A percentile compares a stretch with the other conserved stretches of the same genome.
These are phyloP conservation scores for Drosophila formosana DNA, from an alignment of 2,888 invertebrate species.

Conservation along the genomic window DNA sequence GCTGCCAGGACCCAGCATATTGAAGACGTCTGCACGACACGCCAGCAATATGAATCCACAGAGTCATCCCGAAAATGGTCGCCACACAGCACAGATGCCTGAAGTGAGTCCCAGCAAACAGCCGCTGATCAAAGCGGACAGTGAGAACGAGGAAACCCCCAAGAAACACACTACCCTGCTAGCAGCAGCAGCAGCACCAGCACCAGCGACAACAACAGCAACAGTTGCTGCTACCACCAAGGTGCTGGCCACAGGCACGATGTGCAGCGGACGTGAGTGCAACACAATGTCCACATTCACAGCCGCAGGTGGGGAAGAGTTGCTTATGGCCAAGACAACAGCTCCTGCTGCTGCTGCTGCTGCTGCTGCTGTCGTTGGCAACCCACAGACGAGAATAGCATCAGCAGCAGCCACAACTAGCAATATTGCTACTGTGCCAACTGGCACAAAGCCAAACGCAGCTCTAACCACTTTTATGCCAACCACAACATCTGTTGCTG, in stretches of 20 bases:
- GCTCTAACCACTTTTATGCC: slow-evolving; percentile 48
- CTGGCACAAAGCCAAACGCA: slow-evolving; percentile 55
- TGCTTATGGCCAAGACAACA: slow-evolving; percentile 21
- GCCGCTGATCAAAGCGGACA: slow-evolving; percentile 73
- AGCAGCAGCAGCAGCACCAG: slow-evolving; percentile 43
- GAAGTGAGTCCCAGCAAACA: slow-evolving; percentile 74
- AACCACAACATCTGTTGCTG: slow-evolving; percentile 33
- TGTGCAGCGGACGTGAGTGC: slow-evolving; percentile 81
- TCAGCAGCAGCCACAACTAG: slow-evolving; percentile 33
- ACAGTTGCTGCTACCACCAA: slow-evolving; percentile 60
- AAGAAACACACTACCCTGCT: slow-evolving; percentile 48
- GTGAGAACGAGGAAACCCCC: slow-evolving; percentile 56
- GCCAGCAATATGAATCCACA: slow-evolving; percentile 54
- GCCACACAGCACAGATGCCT: slow-evolving; percentile 39
- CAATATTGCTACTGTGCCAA: slow-evolving; percentile 42
- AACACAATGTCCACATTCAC: slow-evolving; percentile 78
- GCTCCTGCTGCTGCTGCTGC: slow-evolving; percentile 13
- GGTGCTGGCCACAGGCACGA: slow-evolving; percentile 76
- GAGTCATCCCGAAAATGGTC: slow-evolving; percentile 58
- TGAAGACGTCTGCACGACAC: slow-evolving; percentile 83
- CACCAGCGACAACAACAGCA: slow-evolving; percentile 37
- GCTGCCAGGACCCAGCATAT: slow-evolving; percentile 84
- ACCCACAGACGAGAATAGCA: slow-evolving; percentile 23
- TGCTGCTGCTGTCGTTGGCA: slow-evolving; percentile 8
- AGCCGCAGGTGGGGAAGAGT: slow-evolving; percentile 19